Base-by-base conservation (phyloP, 2,113 vertebrate species). In the Ceyx cyanopectus region DNA sequence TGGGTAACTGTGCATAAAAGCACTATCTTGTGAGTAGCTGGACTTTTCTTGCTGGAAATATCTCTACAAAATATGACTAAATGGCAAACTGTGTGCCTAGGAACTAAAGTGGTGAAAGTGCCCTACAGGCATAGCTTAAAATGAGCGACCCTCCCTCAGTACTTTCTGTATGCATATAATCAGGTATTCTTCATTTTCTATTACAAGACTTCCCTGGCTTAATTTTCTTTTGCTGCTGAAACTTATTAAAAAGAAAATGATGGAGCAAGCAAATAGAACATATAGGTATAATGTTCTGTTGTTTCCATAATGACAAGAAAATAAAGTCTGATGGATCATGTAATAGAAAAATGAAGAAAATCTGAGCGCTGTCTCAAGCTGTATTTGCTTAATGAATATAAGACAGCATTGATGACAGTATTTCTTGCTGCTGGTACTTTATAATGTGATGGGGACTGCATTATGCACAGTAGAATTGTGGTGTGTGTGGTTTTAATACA, bases 201-300 rank as follows among this genome's bases (percentile, higher is more conserved):
- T 45, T 82, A 41, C 74, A 76, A 73, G 50, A 60, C 82, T 94
- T 82, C 24, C 46, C 17, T 40, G 50, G 70, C 69, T 91, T 94
- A 87, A 94, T 93, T 92, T 93, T 92, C 84, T 92, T 77, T 92
- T 90, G 81, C 26, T 74, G 24, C 73, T 73, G 81, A 91, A 94
- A 93, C 43, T 74, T 92, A 93, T 95, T 91, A 93, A 94, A 94
- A 95, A 85, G 32, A 76, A 96, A 93, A 91, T 80, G 56, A 92
- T 51, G n/a, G 56, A 91, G 67, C 75, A 82, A 93, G 75, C 84
- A 77, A 60, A 63, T 87, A 89, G 74, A 93, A 91, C 51, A 80
- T 91, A 93, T 24, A 85, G 34, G 67, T 70, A 21, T 46, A 85
- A 87, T 40, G 20, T 91, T 89, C 69, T 58, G 37, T 82, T 90